Evolutionary conservation across 2,113 vertebrate species (phyloP), one percentile per base, ranked within the genome.

Genomic region (Himantopus leucocephalus): DNA sequence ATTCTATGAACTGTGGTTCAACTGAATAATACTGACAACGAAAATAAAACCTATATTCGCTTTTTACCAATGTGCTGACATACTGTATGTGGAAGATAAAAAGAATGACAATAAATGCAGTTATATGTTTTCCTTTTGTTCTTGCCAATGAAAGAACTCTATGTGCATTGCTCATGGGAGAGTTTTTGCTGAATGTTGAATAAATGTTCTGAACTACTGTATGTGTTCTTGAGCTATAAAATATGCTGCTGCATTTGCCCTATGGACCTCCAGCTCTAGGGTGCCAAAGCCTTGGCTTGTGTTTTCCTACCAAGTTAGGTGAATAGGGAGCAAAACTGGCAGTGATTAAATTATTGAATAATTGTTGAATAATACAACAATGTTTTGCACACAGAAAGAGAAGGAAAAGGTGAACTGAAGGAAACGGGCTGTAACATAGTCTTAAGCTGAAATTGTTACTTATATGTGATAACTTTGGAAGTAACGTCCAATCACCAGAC

Each of bases 121-220:
- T 80, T 94, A 48, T 10, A 35, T 48, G 43, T 19, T 79, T 92
- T 76, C 52, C 47, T 88, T 89, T 82, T 92, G 32, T 64, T 89
- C 70, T 79, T 87, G 76, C 37, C 73, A 58, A 7, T 87, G 62
- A 73, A 85, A 68, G 58, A 85, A 48, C 9, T 76, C 32, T 24
- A 2, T 74, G 8, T 62, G 22, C 77, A 17, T 94, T 90, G 37
- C 77, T 95, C 58, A 35, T 24, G 45, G 50, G 66, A 86, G 35
- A 64, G 32, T 34, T 95, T 95, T 95, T 87, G 10, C 53, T 94
- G 60, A 45, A 71, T 59, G 64, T 77, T 94, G 80, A 87, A 81
- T 87, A 85, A 77, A 63, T 64, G 37, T 63, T 87, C 64, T 84
- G 56, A 75, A 91, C 71, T 60, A 34, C 8, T 60, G 15, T 70